Base-by-base conservation (phyloP, 2,888 invertebrate genomes). In the Lasiommata megera region DNA sequence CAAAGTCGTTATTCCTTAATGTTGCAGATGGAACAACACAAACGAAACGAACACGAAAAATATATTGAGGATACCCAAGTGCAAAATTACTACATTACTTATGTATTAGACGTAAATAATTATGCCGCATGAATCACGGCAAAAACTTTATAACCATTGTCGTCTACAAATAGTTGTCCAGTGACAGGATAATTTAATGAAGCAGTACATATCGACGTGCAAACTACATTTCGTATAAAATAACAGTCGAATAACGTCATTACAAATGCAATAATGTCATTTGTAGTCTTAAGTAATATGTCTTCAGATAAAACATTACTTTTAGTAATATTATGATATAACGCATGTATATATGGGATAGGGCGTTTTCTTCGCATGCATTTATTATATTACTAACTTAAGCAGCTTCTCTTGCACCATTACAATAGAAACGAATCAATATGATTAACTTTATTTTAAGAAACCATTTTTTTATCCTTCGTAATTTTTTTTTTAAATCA, bases 91-190 rank as follows among this genome's bases (percentile, higher is more conserved):
- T 50, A 64, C 31, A 55, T 62, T 61, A 61, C 56, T 60, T 60
- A 56, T 44, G n/a, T 61, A 60, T 54, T 54, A 58, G 53, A 64
- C 52, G 50, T 56, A 65, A 60, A 66, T 68, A 57, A 66, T 64
- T 60, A 55, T 51, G 41, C 47, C 14, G 54, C 52, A 65, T 70
- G 70, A 70, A 62, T 69, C 69, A 68, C 66, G 58, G 56, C 46
- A 54, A 50, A 62, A 61, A 60, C 57, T 58, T 65, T 66, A 64
- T 64, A 65, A 64, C 57, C 63, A 66, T 62, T 67, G 63, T 52
- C 48, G 62, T 60, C 56, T 62, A 64, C 63, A 66, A 70, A 69
- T 68, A 70, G 65, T 65, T 65, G 57, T 62, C 55, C 58, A 65
- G 60, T 66, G 65, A 66, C 60, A 65, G 62, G 63, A 63, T 62